Percentiles rank a stretch among this genome's conserved stretches.
Conservation (phyloP, 2,113 vertebrate genomes). For the Daboia siamensis region DNA sequence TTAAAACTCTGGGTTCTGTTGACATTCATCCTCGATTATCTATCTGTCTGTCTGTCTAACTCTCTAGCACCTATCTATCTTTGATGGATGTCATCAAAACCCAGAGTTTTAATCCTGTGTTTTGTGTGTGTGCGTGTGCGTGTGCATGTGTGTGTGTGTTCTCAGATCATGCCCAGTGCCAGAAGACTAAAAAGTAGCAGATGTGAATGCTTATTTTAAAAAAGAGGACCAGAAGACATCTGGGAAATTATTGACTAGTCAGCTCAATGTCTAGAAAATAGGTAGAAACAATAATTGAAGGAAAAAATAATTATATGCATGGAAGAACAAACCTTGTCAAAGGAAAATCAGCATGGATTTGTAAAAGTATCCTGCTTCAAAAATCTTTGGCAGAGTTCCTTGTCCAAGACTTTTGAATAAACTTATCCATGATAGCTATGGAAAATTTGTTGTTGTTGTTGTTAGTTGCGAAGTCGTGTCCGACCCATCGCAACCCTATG, state of each 20-base stretch:
- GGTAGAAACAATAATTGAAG: neutral
- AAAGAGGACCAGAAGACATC: neutral
- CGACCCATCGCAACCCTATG: no score
- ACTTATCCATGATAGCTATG: neutral
- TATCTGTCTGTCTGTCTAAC: neutral
- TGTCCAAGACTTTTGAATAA: neutral
- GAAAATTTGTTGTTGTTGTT: no score
- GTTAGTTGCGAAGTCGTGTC: no score
- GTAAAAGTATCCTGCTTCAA: neutral
- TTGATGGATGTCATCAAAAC: neutral
- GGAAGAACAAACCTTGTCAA: neutral
- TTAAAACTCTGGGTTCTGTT: neutral
- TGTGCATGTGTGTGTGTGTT: neutral
- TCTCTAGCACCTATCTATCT: neutral
- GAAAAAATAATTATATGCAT: neutral
- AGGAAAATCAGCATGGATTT: neutral
- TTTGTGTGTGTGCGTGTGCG: neutral
- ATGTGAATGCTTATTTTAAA: neutral
- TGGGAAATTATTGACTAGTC: neutral
- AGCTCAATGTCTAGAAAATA: neutral
- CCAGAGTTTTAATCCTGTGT: neutral
- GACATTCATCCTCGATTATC: neutral
- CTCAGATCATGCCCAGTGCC: neutral
- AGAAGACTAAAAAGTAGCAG: neutral
- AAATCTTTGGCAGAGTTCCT: neutral